A percentile compares a stretch with the other conserved stretches of the same genome.
Evolutionary conservation across 2,797 vertebrate genomes (phyloP).

Genomic region (Propithecus perrieri): DNA sequence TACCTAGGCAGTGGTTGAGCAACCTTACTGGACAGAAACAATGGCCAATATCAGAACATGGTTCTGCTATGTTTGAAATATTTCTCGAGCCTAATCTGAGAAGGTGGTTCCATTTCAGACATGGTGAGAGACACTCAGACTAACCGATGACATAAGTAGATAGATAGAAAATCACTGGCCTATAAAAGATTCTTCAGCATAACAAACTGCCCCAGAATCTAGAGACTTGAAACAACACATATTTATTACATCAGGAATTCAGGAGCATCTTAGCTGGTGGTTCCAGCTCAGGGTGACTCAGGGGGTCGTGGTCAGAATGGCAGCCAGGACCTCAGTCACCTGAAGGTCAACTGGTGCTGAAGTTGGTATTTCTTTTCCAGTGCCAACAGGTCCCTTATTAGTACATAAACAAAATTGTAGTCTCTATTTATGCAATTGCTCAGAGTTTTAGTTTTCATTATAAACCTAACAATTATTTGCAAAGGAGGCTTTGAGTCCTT

Average conservation of each 20-base stretch:
- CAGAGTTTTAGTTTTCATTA: not conserved
- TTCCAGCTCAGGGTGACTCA: not conserved
- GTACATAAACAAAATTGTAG: not conserved
- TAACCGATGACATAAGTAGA: not conserved
- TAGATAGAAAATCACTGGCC: not conserved
- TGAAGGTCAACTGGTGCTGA: not conserved
- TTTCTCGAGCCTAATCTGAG: not conserved
- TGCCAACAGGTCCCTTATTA: not conserved
- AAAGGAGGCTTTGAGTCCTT: not conserved
- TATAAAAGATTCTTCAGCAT: not conserved
- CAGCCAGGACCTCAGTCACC: not conserved
- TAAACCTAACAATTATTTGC: constrained; percentile 7
- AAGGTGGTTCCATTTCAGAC: not conserved
- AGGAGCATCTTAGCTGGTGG: not conserved
- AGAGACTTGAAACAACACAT: not conserved
- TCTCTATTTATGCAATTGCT: not conserved
- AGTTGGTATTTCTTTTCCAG: not conserved
- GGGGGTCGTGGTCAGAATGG: not conserved
- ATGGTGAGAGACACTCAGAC: not conserved
- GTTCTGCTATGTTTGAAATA: not conserved
- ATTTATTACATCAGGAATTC: not conserved
- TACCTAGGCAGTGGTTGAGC: not conserved
- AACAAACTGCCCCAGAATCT: not conserved
- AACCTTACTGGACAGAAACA: not conserved
- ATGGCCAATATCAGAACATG: not conserved